Evolutionary conservation across 2,113 vertebrate genomes (phyloP), one percentile per base, ranked within the genome.

Genomic region (Acanthochromis polyacanthus): DNA sequence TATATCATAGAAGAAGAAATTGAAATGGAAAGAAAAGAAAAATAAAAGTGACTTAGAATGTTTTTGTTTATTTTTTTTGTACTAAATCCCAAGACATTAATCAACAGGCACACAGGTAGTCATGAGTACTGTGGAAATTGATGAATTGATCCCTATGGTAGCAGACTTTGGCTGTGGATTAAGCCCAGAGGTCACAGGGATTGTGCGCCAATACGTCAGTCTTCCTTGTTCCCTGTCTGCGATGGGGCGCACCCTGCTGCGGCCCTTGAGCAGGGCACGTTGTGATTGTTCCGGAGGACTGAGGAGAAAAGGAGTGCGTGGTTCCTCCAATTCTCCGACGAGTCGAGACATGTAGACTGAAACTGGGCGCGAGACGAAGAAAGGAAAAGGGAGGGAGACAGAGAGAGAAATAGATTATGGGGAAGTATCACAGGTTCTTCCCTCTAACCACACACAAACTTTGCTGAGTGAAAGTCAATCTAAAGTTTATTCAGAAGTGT

Each of bases 281-380:
- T 72, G 80, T 45, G 74, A 88, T 89, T 89, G 85, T 90, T 92
- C 73, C 19, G 12, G 61, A 80, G 70, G 32, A 38, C 40, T 90
- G 77, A 86, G 71, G 85, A 90, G 89, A 91, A 89, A 88, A 56
- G 81, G 81, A 88, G 81, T 80, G 90, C 55, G 66, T 71, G 72
- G 56, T 88, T 91, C 85, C 77, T 85, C 66, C 87, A 83, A 87
- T 65, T 77, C 86, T 66, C 55, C 0, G 62, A 86, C 94, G 71
- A 91, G 93, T 75, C 14, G 5, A 56, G 92, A 92, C 94, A 83
- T 63, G 93, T 91, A 93, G 92, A 95, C 78, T 93, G 94, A 95
- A 94, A 95, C 94, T 95, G 90, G 93, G 89, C 32, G 90, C 81
- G 83, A 93, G 84, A 52, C 56, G 57, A 80, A 75, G 86, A 88